Base-by-base conservation (phyloP, 1,140 invertebrate genomes). In the Zaprionus inermis region DNA sequence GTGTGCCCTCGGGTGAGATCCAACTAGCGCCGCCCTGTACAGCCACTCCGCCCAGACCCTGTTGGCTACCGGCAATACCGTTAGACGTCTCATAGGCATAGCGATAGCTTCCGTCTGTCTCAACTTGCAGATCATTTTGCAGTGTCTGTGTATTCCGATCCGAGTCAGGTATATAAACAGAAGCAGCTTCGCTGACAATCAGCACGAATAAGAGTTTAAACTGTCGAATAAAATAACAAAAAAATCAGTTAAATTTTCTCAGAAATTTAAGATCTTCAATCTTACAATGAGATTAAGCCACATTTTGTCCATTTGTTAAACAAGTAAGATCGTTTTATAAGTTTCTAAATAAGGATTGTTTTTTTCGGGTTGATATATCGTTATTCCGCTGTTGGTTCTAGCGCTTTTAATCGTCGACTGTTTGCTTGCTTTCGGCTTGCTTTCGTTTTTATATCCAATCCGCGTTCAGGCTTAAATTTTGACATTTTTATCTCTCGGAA, bases 41-140 rank as follows among this genome's bases (percentile, higher is more conserved):
- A 3, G 77, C 57, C 3, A 75, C 60, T 11, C 89, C 91, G 7
- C 78, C 88, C 10, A 81, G n/a, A 12, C 94, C 94, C 22, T 91
- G 81, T 55, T 95, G 94, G 46, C 93, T 91, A 5, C 92, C 94
- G 20, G 92, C 90, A 76, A 95, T 95, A 9, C 95, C 95, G 81
- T 95, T 95, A 22, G 93, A 94, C 34, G 94, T 94, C 74, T 94
- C 91, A 77, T 95, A 96, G 14, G 73, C 72, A 59, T 91, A 92
- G 12, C 59, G 78, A 76, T 91, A 92, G 71, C 93, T 95, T 70
- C 93, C 94, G 72, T 94, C 94, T n/a, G 64, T 61, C 9, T 80
- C 54, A 64, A 91, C 81, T 22, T 90, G 70, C 22, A 80, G 70
- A 16, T 91, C 90, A 24, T 90, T 91, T 12, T 79, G 82, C 3